These are phyloP conservation scores for Poecile montanus DNA, from an alignment of 2,797 vertebrate species.

Conservation along the genomic window DNA sequence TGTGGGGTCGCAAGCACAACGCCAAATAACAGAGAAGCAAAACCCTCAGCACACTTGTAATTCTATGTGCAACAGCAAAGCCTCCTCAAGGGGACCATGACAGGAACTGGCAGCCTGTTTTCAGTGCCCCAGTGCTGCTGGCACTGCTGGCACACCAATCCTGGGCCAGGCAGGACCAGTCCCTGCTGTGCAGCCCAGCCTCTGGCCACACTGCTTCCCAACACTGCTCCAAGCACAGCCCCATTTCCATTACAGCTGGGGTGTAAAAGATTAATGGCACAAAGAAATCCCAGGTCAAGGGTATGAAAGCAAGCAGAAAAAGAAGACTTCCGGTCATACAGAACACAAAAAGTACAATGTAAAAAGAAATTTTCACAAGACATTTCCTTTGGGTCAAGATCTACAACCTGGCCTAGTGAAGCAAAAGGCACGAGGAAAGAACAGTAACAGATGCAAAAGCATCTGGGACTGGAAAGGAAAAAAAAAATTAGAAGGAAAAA, in stretches of 20 bases:
- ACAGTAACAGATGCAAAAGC: constrained; percentile 22
- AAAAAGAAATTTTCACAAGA: not conserved
- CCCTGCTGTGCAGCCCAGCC: not conserved
- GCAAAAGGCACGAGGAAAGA: not conserved
- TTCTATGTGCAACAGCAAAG: not conserved
- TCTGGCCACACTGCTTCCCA: accelerated
- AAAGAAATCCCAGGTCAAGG: not conserved
- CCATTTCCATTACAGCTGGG: not conserved
- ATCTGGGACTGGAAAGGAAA: not conserved
- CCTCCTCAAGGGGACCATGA: not conserved
- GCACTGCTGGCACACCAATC: not conserved
- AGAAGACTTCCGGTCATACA: not conserved
- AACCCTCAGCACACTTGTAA: not conserved
- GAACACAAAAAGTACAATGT: not conserved
- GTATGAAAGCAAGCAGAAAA: not conserved
- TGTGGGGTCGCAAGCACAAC: accelerated
- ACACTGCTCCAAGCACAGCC: not conserved
- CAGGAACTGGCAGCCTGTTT: not conserved
- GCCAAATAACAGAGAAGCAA: not conserved
- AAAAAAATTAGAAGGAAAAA: not conserved
- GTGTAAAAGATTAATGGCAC: not conserved
- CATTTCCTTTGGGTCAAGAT: constrained; percentile 3
- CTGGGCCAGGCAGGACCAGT: not conserved
- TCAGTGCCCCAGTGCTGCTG: not conserved
- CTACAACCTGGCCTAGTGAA: not conserved